Conservation (phyloP, 2,113 vertebrate species). For the Vireo altiloquus region DNA sequence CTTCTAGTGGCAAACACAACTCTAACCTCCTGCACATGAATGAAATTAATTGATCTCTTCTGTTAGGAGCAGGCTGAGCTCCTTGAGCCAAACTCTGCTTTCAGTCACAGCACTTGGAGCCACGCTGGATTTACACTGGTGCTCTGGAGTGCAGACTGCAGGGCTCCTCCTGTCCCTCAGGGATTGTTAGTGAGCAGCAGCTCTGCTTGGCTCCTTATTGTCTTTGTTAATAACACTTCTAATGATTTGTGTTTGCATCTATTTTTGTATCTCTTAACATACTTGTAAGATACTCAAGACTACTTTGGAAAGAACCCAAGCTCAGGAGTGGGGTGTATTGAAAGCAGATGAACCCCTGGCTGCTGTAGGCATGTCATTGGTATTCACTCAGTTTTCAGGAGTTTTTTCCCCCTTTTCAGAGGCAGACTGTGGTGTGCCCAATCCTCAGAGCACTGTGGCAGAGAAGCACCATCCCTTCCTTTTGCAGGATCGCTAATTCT, state of each 20-base stretch:
- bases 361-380: background rate
- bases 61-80: background rate
- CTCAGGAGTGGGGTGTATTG: background rate
- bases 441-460: background rate
- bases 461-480: background rate
- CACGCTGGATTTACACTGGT: background rate
- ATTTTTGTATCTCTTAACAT: background rate
- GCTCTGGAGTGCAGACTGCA: background rate
- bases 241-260: constrained; percentile 11
- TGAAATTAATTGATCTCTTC: background rate
- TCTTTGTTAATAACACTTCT: background rate
- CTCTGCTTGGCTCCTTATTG: background rate
- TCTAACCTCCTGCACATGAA: background rate
- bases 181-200: background rate
- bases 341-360: background rate
- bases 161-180: background rate
- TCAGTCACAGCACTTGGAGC: background rate
- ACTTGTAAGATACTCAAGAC: background rate
- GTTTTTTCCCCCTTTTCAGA: background rate
- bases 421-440: background rate
- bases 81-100: background rate
- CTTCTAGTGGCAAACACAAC: background rate
- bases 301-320: background rate
- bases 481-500: background rate
- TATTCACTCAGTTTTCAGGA: background rate